phyloP scores from a whole-genome alignment of 1,140 invertebrate species.

The Drosophila navojoa region DNA sequence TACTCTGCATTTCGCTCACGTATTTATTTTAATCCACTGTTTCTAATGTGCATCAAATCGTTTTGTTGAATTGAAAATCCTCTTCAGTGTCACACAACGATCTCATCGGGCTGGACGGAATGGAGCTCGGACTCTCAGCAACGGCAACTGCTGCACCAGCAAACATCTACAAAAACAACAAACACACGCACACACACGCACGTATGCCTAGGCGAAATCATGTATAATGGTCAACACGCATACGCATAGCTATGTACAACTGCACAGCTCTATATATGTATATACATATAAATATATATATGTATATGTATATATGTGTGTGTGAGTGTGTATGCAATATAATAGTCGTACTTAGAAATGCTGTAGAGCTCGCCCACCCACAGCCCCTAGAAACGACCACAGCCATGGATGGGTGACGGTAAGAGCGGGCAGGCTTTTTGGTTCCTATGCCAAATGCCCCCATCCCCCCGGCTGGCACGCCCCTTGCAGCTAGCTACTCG shows the following conservation, averaged over 20 bases:
- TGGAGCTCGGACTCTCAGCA: slow-evolving; percentile 12
- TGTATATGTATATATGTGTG: slow-evolving; percentile 19
- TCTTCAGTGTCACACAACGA: slow-evolving; percentile 58
- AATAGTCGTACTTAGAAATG: slow-evolving; percentile 73
- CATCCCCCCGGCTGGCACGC: too few relatives aligned
- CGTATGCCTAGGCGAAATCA: slow-evolving; percentile 56
- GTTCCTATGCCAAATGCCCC: slow-evolving; percentile 1
- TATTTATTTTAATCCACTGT: slow-evolving; percentile 53
- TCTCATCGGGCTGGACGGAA: slow-evolving; percentile 34
- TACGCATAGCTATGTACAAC: slow-evolving; percentile 2
- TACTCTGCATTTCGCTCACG: slow-evolving; percentile 11
- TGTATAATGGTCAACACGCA: slow-evolving; percentile 47
- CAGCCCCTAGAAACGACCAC: slow-evolving; percentile 42
- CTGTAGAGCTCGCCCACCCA: slow-evolving; percentile 31
- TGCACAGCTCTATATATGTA: slow-evolving; percentile 13
- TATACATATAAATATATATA: slow-evolving; percentile 11
- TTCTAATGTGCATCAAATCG: slow-evolving; percentile 73
- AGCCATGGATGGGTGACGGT: not conserved
- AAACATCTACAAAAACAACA: slow-evolving; percentile 58
- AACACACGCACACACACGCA: slow-evolving; percentile 29
- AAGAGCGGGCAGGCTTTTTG: not conserved
- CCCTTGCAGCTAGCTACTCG: slow-evolving; percentile 14
- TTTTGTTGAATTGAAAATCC: slow-evolving; percentile 79
- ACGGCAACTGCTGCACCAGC: slow-evolving; percentile 26
- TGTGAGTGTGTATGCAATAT: slow-evolving; percentile 48